Evolutionary conservation across 2,797 vertebrate species (phyloP), one percentile per base, ranked within the genome.

Genomic region (Melanotaenia maccullochi): DNA sequence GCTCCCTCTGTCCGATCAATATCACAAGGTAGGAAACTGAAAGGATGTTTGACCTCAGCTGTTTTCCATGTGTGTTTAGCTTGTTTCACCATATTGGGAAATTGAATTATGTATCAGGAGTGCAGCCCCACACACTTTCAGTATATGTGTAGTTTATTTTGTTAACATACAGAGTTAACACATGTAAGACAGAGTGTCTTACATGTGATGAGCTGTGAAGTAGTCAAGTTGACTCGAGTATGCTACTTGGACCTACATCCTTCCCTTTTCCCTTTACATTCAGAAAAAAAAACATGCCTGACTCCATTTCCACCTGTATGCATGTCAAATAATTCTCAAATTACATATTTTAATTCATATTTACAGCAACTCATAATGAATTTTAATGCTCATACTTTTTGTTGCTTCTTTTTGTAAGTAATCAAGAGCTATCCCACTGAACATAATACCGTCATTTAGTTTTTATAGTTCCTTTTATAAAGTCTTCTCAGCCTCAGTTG

Each of bases 181-280:
- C 35, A 33, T 70, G 42, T 65, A 7, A 28, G 20, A 25, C 22
- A 66, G 16, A 81, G 32, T 42, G 54, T 38, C 32, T 28, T 73
- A 54, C 55, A 9, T 25, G 59, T 68, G 20, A n/a, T 28, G 42
- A 38, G 49, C 72, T 73, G 28, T 74, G 78, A 82, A 1, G 9
- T 71, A 54, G 61, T 51, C 40, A 58, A 24, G 79, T 76, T 69
- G 75, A 82, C 74, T 20, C 79, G 18, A 73, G 49, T 60, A 56
- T 54, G 68, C 60, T 16, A 60, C 74, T 80, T 75, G 72, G 78
- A 85, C 81, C 71, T 55, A 61, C 83, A 86, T 86, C 80, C 83
- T 83, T 84, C 65, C 61, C 33, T 44, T 78, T 47, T 68, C 3
- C 40, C 28, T 55, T 49, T 65, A 32, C 18, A 36, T 61, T 13